A percentile compares a stretch with the other conserved stretches of the same genome.
phyloP scores from a whole-genome alignment of 2,888 invertebrate species.

The Tetranychus truncatus region DNA sequence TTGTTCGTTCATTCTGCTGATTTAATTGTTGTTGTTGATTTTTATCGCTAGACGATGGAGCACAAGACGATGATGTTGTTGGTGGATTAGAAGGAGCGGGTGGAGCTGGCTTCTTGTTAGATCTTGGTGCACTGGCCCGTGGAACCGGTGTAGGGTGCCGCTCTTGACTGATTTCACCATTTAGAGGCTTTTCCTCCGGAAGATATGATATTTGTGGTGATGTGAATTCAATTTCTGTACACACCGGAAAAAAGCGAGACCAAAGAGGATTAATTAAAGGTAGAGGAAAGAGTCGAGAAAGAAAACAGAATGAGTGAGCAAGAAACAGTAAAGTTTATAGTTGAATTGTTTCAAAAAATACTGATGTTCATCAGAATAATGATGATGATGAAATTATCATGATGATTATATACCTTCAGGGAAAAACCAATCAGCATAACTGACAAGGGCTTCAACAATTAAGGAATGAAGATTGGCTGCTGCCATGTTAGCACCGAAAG shows the following conservation, averaged over 20 bases:
- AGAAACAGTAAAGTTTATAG: not conserved
- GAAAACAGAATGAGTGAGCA: not conserved
- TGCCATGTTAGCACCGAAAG: constrained; percentile 50
- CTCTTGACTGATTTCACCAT: constrained; percentile 1
- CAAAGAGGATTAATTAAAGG: not conserved
- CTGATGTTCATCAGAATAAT: not conserved
- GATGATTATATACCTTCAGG: constrained; percentile 37
- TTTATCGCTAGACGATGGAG: not conserved
- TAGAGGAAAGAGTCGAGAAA: not conserved
- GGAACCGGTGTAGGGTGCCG: not conserved
- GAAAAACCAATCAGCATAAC: constrained; percentile 62
- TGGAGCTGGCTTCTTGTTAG: constrained; percentile 51
- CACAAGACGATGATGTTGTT: not conserved
- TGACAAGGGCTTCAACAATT: constrained; percentile 63
- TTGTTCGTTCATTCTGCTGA: not conserved
- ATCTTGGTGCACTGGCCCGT: constrained; percentile 43
- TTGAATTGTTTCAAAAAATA: not conserved
- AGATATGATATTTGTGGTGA: constrained; percentile 34
- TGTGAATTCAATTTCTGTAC: constrained; percentile 8
- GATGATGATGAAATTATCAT: not conserved
- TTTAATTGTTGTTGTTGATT: not conserved
- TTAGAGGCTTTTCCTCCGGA: constrained; percentile 2
- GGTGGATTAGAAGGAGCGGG: constrained; percentile 26
- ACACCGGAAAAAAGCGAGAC: not conserved
- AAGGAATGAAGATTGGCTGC: constrained; percentile 62